Base-by-base conservation (phyloP, 2,888 invertebrate genomes). In the Spialia ferax region DNA sequence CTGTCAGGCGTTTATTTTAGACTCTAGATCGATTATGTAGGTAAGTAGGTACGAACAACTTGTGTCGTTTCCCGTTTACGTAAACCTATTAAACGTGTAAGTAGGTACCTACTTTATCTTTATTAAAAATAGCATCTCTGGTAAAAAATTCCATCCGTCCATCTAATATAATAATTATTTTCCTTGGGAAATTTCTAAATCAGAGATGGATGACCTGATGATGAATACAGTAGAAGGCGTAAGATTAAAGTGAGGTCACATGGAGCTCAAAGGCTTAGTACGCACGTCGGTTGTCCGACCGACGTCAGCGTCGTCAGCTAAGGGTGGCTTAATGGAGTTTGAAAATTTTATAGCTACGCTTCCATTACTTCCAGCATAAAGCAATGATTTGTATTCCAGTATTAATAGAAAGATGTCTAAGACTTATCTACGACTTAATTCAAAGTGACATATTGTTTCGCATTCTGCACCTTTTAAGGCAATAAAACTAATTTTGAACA, bases 201-300 rank as follows among this genome's bases (percentile, higher is more conserved):
- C 83, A 86, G 81, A 84, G 85, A 85, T 82, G 81, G 86, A 87
- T 84, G 80, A 82, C 79, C 77, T 32, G 32, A 32, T 8, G 32
- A 1, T 32, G 8, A 5, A 5, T 3, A 13, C 11, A 1, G 13
- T 77, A 79, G 72, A 74, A 74, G 74, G 80, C 71, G 74, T 79
- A 66, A 81, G 83, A 86, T 86, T 87, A 86, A 72, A 70, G 71
- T 86, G 82, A 86, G 83, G 82, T 79, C 80, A 80, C 70, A 64
- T n/a, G n/a, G 42, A 77, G 84, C 78, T 86, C 78, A 87, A 82
- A 80, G 83, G 87, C 79, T 84, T 85, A n/a, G n/a, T n/a, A 59
- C 38, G 52, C 26, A 50, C 38, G 35, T 50, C 35, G 13, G 35
- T 35, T 35, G 56, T 32, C 20, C 15, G 38, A 7, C 13, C 22